Evolutionary conservation across 1,140 invertebrate genomes (phyloP).

Genomic region (Aphidius gifuensis): DNA sequence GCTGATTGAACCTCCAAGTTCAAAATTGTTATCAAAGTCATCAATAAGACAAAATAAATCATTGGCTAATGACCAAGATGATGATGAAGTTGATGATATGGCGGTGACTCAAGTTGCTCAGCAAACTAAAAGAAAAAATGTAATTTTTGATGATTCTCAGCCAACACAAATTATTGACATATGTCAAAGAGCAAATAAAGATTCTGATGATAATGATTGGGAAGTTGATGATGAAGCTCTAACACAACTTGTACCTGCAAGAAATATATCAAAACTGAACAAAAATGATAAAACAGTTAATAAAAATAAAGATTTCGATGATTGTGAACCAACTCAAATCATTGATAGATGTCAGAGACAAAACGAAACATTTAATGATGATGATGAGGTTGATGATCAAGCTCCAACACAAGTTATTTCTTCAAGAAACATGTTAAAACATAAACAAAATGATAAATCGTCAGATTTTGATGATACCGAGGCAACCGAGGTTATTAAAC

Average conservation of each 20-base stretch:
- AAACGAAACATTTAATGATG: not conserved
- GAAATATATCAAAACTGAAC: not conserved
- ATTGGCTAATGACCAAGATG: not conserved
- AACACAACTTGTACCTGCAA: slow-evolving; percentile 28
- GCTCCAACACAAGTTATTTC: slow-evolving; percentile 9
- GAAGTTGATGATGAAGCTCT: slow-evolving; percentile 26
- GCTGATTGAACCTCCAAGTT: too few species aligned
- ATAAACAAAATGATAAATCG: not conserved
- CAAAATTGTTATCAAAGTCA: too few species aligned
- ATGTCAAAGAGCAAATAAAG: too few species aligned
- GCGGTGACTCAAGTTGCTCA: not conserved
- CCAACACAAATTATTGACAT: not conserved
- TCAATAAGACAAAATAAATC: not conserved
- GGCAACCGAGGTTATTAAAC: not conserved
- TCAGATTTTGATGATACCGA: not conserved
- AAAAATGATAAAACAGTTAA: not conserved
- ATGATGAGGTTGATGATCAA: slow-evolving; percentile 1
- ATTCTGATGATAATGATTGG: not conserved
- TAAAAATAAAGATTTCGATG: too few species aligned
- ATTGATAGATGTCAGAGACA: not conserved
- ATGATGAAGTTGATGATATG: slow-evolving; percentile 2
- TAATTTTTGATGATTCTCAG: too few species aligned
- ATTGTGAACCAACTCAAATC: too few species aligned
- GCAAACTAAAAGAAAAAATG: too few species aligned
- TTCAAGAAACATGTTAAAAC: not conserved